Conservation (phyloP, 2,113 vertebrate species). For the Caretta caretta region DNA sequence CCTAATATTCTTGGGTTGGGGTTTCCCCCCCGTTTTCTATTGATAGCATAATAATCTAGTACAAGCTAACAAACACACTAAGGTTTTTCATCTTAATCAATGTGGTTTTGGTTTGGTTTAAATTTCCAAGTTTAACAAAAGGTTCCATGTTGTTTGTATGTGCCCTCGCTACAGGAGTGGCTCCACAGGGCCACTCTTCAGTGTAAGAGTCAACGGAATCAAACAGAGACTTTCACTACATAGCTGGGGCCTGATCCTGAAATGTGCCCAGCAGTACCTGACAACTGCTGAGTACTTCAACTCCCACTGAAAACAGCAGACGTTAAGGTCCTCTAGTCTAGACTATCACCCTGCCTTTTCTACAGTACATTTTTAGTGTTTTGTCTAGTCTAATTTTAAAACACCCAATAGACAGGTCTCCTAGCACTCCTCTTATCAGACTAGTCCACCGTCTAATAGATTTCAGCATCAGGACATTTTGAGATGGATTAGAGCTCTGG, state of each 20-base stretch:
- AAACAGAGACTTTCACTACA: background rate
- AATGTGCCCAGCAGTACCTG: background rate
- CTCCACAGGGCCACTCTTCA: background rate
- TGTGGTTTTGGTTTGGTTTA: background rate
- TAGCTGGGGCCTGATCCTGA: background rate
- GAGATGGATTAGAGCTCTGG: background rate
- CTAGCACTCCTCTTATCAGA: background rate
- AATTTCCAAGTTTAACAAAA: background rate
- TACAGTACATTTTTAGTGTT: background rate
- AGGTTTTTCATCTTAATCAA: background rate
- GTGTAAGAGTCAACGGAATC: background rate
- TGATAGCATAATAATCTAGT: background rate
- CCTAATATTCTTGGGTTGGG: background rate
- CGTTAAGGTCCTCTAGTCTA: background rate
- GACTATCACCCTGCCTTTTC: background rate
- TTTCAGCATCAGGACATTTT: background rate
- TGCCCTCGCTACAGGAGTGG: background rate
- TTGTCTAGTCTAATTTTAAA: background rate
- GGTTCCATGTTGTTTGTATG: too few species aligned
- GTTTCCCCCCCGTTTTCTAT: background rate
- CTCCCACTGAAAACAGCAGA: accelerated
- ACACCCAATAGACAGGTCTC: accelerated
- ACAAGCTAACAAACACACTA: background rate
- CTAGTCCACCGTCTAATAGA: background rate
- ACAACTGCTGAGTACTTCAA: accelerated